Percentiles rank a stretch among this genome's conserved stretches.
These are phyloP conservation scores for Hymenochirus boettgeri DNA, from an alignment of 2,113 vertebrate genomes.

Conservation along the genomic window DNA sequence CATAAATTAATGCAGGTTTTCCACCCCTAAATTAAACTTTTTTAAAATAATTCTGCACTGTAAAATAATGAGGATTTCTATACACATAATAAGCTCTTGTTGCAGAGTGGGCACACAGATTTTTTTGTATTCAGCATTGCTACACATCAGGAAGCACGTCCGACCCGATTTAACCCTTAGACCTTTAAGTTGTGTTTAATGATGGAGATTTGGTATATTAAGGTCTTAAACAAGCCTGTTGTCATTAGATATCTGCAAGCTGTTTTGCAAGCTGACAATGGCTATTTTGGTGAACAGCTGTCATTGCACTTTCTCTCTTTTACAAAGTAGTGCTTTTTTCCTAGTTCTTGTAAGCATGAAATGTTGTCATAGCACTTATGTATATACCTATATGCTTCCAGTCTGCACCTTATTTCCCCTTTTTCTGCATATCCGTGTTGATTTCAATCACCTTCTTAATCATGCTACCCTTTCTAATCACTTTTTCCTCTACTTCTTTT, in stretches of 20 bases:
- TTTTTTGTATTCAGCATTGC: slow-evolving; percentile 1
- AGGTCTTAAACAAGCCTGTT: too few species aligned
- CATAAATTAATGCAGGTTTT: too few species aligned
- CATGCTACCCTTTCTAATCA: too few species aligned
- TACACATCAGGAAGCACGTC: not conserved
- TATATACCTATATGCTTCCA: slow-evolving; percentile 6
- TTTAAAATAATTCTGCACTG: not conserved
- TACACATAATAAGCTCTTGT: not conserved
- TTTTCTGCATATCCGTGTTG: too few species aligned
- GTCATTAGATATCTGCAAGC: not conserved
- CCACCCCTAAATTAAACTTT: too few species aligned
- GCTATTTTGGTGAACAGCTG: not conserved
- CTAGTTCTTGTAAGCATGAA: not conserved
- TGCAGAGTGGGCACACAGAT: not conserved
- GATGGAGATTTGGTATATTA: not conserved
- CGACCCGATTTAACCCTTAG: not conserved
- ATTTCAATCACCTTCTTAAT: too few species aligned
- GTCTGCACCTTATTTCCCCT: slow-evolving; percentile 26
- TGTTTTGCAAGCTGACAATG: not conserved
- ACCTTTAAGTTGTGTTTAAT: not conserved
- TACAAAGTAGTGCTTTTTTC: not conserved
- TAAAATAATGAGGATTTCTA: not conserved
- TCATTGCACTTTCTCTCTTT: not conserved
- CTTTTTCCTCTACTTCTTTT: too few species aligned
- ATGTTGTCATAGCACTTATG: slow-evolving; percentile 31